These are phyloP conservation scores for Amphipoea lucens DNA, from an alignment of 2,888 invertebrate genomes.

Conservation along the genomic window DNA sequence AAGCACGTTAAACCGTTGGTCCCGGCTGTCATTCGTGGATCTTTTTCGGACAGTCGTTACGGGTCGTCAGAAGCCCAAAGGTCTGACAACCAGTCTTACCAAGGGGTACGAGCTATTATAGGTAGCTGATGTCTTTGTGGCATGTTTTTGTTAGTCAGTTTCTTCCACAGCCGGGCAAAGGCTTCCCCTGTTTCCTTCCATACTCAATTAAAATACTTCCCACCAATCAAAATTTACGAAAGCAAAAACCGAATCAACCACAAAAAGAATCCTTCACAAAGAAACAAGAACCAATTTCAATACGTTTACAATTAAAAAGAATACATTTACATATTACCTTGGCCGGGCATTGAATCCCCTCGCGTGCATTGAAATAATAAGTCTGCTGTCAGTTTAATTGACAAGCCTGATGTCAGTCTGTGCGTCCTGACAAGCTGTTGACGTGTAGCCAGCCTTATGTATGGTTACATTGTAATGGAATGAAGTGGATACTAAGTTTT, in stretches of 20 bases:
- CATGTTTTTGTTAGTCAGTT: background rate
- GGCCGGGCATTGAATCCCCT: constrained; percentile 69
- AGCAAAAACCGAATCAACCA: background rate
- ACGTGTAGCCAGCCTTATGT: constrained; percentile 44
- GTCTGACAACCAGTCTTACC: too few relatives aligned
- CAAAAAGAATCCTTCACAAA: background rate
- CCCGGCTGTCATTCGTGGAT: too few relatives aligned
- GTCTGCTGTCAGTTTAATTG: constrained; percentile 78
- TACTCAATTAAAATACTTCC: background rate
- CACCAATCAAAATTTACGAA: background rate
- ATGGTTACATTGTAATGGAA: constrained; percentile 46
- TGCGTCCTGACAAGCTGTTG: constrained; percentile 51
- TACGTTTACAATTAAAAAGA: constrained; percentile 58
- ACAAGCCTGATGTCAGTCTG: constrained; percentile 69
- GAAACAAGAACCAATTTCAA: constrained; percentile 48
- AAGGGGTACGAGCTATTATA: background rate
- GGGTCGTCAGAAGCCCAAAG: too few relatives aligned
- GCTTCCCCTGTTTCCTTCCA: background rate
- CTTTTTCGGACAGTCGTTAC: too few relatives aligned
- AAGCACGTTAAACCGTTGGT: too few relatives aligned
- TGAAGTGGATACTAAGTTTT: constrained; percentile 16
- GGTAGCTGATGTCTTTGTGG: background rate
- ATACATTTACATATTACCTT: constrained; percentile 59
- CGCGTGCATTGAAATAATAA: constrained; percentile 75
- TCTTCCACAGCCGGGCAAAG: background rate